Evolutionary conservation across 30 jellyfish, hydroid and myxozoan genomes (phyloP).

Genomic region (Cassiopea xamachana): DNA sequence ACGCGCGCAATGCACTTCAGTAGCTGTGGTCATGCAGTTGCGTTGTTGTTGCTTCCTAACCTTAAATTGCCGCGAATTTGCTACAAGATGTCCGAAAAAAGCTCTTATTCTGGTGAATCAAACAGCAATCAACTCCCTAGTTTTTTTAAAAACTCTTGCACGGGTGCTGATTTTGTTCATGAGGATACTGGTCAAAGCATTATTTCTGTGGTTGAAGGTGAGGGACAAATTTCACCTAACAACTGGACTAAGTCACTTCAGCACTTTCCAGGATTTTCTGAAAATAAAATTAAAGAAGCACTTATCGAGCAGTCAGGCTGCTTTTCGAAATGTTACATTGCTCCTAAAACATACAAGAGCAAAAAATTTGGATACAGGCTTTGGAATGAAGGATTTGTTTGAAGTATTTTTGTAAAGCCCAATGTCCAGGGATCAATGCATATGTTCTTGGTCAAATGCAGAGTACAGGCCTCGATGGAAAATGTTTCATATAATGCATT

Average conservation of each 20-base stretch:
- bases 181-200: not conserved
- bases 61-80: not conserved
- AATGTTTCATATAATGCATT: not conserved
- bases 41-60: not conserved
- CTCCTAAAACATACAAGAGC: slow-evolving; percentile 32
- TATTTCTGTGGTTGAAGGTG: not conserved
- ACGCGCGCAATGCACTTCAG: slow-evolving; percentile 22
- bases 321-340: not conserved
- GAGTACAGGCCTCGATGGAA: slow-evolving; percentile 30
- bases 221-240: not conserved
- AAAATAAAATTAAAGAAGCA: not conserved
- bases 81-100: not conserved
- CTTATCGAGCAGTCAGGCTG: slow-evolving; percentile 11
- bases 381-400: slow-evolving; percentile 57
- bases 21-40: not conserved
- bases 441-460: slow-evolving; percentile 38
- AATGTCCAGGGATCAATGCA: not conserved
- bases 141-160: slow-evolving; percentile 28
- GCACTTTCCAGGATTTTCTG: slow-evolving; percentile 10
- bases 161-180: not conserved
- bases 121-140: slow-evolving; percentile 22
- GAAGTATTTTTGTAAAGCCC: not conserved
- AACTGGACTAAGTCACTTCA: slow-evolving; percentile 13
- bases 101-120: not conserved
- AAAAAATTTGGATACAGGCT: slow-evolving; percentile 26